A percentile compares a stretch with the other conserved stretches of the same genome.
Evolutionary conservation across 2,888 invertebrate genomes (phyloP).

Genomic region (Xestia c-nigrum): DNA sequence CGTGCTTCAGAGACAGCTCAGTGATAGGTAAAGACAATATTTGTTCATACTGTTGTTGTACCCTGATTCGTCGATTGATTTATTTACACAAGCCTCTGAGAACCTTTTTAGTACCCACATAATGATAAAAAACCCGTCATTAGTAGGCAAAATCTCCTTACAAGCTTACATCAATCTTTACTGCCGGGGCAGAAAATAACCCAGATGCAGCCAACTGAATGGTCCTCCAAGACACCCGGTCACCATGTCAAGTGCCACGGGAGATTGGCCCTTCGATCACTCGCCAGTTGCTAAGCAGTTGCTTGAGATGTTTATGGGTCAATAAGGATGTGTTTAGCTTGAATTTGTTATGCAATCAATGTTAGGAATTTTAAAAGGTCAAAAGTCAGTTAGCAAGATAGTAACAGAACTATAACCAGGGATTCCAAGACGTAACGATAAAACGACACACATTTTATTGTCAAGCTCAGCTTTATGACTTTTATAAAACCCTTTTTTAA

Average conservation of each 20-base stretch:
- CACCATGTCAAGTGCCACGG: constrained; percentile 70
- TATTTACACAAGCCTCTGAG: not conserved
- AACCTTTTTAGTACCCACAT: not conserved
- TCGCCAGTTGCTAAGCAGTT: constrained; percentile 61
- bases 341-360: not conserved
- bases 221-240: constrained; percentile 64
- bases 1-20: not conserved
- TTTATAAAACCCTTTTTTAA: not conserved
- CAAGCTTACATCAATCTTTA: constrained; percentile 34
- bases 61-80: too few species aligned
- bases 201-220: constrained; percentile 63
- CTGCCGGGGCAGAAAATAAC: constrained; percentile 59
- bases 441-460: constrained; percentile 1
- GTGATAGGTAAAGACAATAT: not conserved
- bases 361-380: not conserved
- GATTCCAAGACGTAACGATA: not conserved
- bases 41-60: not conserved
- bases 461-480: not conserved
- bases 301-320: constrained; percentile 34
- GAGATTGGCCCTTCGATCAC: constrained; percentile 65
- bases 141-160: constrained; percentile 23
- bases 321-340: constrained; percentile 46
- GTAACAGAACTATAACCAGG: not conserved
- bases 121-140: not conserved
- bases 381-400: not conserved